Base-by-base conservation (phyloP, 53 echinoderm and acorn worm species). In the Pentamera pediparva region DNA sequence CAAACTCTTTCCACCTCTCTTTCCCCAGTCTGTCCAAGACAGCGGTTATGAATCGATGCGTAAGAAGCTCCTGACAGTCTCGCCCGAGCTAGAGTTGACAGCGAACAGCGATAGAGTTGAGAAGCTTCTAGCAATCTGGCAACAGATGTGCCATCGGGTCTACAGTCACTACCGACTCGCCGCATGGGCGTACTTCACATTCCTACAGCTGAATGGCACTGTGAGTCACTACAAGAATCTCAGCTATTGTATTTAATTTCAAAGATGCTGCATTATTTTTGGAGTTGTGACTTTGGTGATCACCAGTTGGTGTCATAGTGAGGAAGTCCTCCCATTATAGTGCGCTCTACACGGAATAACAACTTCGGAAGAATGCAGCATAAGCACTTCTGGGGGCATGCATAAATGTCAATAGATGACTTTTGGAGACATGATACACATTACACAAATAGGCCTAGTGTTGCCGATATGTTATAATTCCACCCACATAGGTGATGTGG, bases 111-210 rank as follows among this genome's bases (percentile, higher is more conserved):
- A 83, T 34, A 48, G 82, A 41, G 63, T 76, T 25, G 85, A 78
- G 36, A 78, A 70, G 5, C 88, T 95, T 13, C 75, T 95, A 48
- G 96, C 87, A 47, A 87, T 95, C 2, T 95, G 96, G 96, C 78
- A 85, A 33, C 64, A 85, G 26, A 91, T 95, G 47, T 91, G 96
- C 35, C 62, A 85, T 9, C 60, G 91, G 22, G 91, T 95, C 62
- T 95, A 91, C 71, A 91, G 91, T 78, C 96, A 95, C 61, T 95
- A 95, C 75, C 79, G 87, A 21, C 80, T 95, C 62, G 91, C 95
- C 12, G 96, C 91, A n/a, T 84, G 88, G 76, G 85, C 91, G 30
- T 95, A 95, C 77, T 95, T 95, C 78, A 91, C 90, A 4, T 91
- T 91, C 75, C 81, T 95, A 47, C 88, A 95, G 47, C 78, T 95